Conservation (phyloP, 2,113 vertebrate species). For the Upupa epops region DNA sequence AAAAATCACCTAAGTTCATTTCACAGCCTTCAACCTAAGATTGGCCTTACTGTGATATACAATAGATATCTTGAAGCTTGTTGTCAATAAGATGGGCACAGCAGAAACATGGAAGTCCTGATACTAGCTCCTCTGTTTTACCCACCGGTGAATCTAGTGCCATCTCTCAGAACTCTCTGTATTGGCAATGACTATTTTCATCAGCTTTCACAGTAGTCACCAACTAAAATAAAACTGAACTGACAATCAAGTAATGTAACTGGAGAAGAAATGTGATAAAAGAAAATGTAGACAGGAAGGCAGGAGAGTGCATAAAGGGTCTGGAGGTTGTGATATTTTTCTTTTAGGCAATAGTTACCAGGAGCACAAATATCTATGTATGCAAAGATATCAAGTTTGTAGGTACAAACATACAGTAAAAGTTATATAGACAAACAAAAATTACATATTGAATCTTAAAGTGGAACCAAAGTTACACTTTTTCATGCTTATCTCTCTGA, state of each 20-base stretch:
- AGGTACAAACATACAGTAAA: background rate
- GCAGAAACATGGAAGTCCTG: background rate
- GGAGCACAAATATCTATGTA: background rate
- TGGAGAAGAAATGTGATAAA: background rate
- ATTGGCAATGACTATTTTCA: background rate
- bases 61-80: background rate
- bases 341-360: background rate
- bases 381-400: background rate
- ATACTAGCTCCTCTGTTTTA: background rate
- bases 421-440: background rate
- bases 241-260: background rate
- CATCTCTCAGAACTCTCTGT: background rate
- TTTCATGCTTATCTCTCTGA: background rate
- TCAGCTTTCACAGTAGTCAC: background rate
- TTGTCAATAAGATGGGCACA: background rate
- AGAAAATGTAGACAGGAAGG: background rate
- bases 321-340: background rate
- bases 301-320: background rate
- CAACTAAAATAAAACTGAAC: background rate
- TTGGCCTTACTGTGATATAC: background rate
- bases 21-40: slow-evolving; percentile 18
- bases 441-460: background rate
- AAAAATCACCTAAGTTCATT: slow-evolving; percentile 52
- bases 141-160: background rate
- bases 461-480: background rate